A percentile compares a stretch with the other conserved stretches of the same genome.
Evolutionary conservation across 2,113 vertebrate genomes (phyloP).

Genomic region (Gavialis gangeticus): DNA sequence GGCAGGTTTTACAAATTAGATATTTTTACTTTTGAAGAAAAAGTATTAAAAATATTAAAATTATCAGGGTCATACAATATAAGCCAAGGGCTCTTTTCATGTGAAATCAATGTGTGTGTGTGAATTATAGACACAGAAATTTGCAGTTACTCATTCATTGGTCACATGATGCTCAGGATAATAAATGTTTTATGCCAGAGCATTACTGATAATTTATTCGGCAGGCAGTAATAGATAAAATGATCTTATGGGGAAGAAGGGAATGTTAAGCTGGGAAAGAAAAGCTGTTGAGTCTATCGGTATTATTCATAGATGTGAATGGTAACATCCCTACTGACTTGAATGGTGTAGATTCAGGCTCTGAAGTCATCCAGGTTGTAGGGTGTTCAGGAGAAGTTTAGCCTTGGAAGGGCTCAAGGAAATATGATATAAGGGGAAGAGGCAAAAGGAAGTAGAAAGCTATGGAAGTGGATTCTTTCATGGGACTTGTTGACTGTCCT

Average conservation of each 20-base stretch:
- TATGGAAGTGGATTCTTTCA: no score
- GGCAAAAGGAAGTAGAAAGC: neutral
- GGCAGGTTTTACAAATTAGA: neutral
- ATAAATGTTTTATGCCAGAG: constrained; percentile 74
- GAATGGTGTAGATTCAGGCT: neutral
- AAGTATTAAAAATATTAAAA: constrained; percentile 44
- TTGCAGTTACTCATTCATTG: constrained; percentile 71
- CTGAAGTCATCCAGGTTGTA: neutral
- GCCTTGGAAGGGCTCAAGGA: neutral
- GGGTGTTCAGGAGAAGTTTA: rapidly evolving
- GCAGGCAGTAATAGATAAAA: constrained; percentile 68
- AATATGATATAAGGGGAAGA: neutral
- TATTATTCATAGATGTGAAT: neutral
- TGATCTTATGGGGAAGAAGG: constrained; percentile 38
- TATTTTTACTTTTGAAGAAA: constrained; percentile 53
- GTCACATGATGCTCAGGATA: constrained; percentile 69
- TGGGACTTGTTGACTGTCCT: no score
- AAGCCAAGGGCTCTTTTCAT: constrained; percentile 67
- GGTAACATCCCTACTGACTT: neutral
- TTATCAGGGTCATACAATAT: constrained; percentile 40
- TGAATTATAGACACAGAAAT: constrained; percentile 76
- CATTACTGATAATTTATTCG: constrained; percentile 77
- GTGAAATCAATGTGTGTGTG: constrained; percentile 69
- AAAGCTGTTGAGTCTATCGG: rapidly evolving
- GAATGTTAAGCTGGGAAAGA: constrained; percentile 28